Evolutionary conservation across 2,888 invertebrate genomes (phyloP).

Genomic region (Eupithecia pulchellata): DNA sequence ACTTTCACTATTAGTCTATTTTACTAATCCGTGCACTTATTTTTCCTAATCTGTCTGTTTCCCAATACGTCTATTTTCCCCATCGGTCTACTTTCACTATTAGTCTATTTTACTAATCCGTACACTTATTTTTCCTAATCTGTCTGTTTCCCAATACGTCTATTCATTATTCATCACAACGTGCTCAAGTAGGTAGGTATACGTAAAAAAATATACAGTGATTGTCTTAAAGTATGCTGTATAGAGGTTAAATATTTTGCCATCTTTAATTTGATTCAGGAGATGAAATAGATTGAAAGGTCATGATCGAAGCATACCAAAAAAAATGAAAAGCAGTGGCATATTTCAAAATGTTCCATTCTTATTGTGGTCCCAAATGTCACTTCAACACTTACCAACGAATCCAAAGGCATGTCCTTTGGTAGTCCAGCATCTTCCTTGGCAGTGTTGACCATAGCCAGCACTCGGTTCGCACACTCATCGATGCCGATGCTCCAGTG

Average conservation of each 20-base stretch:
- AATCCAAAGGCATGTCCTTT: conserved; percentile 84
- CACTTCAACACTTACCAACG: conserved; percentile 86
- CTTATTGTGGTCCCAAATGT: not conserved
- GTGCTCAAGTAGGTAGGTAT: no score
- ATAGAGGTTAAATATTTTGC: conserved; percentile 8
- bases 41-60: no score
- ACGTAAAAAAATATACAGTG: no score
- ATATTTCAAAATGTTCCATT: no score
- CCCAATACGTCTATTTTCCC: no score
- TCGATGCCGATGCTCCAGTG: conserved; percentile 94
- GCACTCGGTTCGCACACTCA: conserved; percentile 90
- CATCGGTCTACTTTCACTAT: no score
- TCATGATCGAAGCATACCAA: not conserved
- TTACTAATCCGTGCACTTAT: no score
- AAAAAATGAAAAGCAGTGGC: not conserved
- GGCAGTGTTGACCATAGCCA: conserved; percentile 89
- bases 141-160: no score
- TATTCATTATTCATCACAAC: no score
- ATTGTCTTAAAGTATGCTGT: not conserved
- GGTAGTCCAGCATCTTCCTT: conserved; percentile 87
- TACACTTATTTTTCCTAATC: no score
- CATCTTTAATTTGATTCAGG: not conserved
- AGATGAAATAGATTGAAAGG: not conserved
- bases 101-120: no score
- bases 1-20: no score